Evolutionary conservation across 2,797 vertebrate genomes (phyloP), one percentile per base, ranked within the genome.

Genomic region (Chromobotia macracanthus): DNA sequence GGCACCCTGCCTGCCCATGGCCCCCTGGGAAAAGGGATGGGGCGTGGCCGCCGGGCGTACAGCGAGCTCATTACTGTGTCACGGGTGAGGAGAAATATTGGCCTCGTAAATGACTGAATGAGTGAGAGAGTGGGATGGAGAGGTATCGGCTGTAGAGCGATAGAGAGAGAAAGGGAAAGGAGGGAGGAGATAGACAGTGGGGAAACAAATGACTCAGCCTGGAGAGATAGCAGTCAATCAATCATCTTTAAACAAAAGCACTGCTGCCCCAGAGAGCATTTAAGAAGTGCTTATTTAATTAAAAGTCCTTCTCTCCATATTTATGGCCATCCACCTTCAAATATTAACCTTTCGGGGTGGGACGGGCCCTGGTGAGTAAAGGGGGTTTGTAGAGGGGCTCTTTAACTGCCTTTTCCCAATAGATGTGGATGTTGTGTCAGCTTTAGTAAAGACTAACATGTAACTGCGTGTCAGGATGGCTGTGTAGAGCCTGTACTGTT

Each of bases 281-380:
- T 97, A 97, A 96, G 94, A 95, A 95, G 95, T 94, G 95, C 95
- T 96, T 97, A 97, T 97, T 97, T 98, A 98, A 98, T 98, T 97
- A 98, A 97, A 97, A 96, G 95, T 96, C 95, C 94, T 94, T 95
- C 95, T 95, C 94, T 95, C 95, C 94, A 94, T 97, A 96, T 98
- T 97, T 98, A 96, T 97, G 95, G 94, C 92, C 93, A 94, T 89
- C 93, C 94, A 95, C 95, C 93, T 94, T 96, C 96, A 95, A 96
- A 95, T 96, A 96, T 96, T 95, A 96, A 97, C 95, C 92, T 95
- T 94, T 91, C 41, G 88, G 84, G 81, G 74, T 0, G 73, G 69
- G 76, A 80, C 80, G 23, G 68, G 21, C 23, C 69, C 15, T 0
- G 0, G 72, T 5, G 75, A 75, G 82, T 18, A 75, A 72, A 46